Evolutionary conservation across 2,888 invertebrate species (phyloP), one percentile per base, ranked within the genome.

Genomic region (Allacma fusca): DNA sequence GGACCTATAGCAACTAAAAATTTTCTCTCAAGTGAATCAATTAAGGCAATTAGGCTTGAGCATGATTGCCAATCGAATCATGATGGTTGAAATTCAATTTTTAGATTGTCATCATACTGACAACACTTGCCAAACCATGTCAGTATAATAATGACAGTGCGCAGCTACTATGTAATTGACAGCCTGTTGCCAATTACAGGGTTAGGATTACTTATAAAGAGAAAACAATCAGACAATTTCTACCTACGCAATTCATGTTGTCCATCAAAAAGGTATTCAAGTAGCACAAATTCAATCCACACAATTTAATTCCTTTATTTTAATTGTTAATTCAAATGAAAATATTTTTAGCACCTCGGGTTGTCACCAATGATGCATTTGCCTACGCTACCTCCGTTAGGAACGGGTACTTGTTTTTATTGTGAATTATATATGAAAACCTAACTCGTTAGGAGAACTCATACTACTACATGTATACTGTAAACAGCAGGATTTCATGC

Each of bases 51-150:
- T 65, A 28, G 5, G 28, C 23, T 24, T 16, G 44, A 24, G 24
- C 44, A 70, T 44, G n/a, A 72, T 73, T 73, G 73, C 23, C 73
- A 73, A 59, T 40, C 40, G 73, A 73, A 59, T 28, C 29, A 65
- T 65, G 26, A 28, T 62, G 21, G 62, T 24, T 24, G 62, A 24
- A 24, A 65, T 65, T 65, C 28, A 24, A 43, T 13, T 70, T 43
- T 23, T 7, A 16, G 40, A 43, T 70, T 70, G 70, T 26, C 43
- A 70, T 28, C 40, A 68, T 1, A 28, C 65, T 50, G 50, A 50
- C 50, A 50, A 24, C 4, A 62, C 62, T 44, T 26, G 7, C 24
- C 28, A 13, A 69, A 23, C 9, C n/a, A n/a, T 34, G 21, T 13
- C n/a, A 44, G 9, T 44, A 26, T 50, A 26, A 16, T 34, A 13